phyloP scores from a whole-genome alignment of 2,113 vertebrate genomes.

The Struthidea cinerea region DNA sequence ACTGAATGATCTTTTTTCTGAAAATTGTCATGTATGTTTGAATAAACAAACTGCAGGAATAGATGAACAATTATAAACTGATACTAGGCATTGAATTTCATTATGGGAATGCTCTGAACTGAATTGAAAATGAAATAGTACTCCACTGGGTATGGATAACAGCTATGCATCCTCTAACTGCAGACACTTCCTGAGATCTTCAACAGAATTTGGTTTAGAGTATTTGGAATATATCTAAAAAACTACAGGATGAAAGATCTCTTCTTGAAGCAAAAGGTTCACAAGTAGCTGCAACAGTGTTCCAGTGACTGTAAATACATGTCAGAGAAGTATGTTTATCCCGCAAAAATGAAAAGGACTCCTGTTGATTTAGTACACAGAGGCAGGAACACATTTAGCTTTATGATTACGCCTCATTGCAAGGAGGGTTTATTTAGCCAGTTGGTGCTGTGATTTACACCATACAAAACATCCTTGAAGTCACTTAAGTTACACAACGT shows the following conservation, averaged over 20 bases:
- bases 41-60: not conserved
- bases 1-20: not conserved
- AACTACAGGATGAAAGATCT: not conserved
- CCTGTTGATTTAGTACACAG: not conserved
- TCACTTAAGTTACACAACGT: not conserved
- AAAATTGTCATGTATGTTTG: not conserved
- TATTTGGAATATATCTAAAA: not conserved
- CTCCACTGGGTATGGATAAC: not conserved
- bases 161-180: not conserved
- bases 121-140: not conserved
- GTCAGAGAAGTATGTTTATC: not conserved
- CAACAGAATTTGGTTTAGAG: not conserved
- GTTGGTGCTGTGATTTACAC: not conserved
- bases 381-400: not conserved
- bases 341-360: not conserved
- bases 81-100: not conserved
- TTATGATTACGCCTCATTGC: not conserved
- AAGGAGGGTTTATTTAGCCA: not conserved
- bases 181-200: not conserved
- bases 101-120: not conserved
- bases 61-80: not conserved
- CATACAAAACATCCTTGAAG: not conserved
- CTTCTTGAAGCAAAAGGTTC: not conserved
- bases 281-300: not conserved
- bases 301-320: not conserved